Evolutionary conservation across 1,140 invertebrate species (phyloP).

Genomic region (Agraylea sexmaculata): DNA sequence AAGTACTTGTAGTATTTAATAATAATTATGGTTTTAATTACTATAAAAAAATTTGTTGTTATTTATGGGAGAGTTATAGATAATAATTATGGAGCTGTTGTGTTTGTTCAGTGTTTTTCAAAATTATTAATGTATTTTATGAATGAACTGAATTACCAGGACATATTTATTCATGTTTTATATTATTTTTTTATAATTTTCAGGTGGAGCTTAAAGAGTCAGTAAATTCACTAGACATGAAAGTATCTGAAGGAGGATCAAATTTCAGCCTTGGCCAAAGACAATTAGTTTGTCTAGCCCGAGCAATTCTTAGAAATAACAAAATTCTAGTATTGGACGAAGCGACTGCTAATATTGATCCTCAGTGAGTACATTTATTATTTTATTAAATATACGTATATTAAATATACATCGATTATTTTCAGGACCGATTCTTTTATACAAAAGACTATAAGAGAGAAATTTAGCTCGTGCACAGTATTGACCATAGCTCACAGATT

Average conservation of each 20-base stretch:
- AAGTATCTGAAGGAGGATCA: conserved; percentile 47
- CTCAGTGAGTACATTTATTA: conserved; percentile 23
- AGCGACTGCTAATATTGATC: conserved; percentile 62
- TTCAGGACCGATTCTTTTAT: conserved; percentile 41
- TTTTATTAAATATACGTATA: conserved; percentile 45
- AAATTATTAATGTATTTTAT: too few species aligned
- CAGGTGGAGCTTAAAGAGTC: conserved; percentile 38
- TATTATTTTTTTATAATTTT: conserved; percentile 30
- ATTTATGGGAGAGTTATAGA: too few species aligned
- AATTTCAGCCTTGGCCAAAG: conserved; percentile 62
- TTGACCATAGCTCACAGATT: conserved; percentile 63
- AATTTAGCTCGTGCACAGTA: conserved; percentile 50
- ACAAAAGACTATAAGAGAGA: conserved; percentile 42
- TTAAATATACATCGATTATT: conserved; percentile 48
- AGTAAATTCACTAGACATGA: conserved; percentile 42
- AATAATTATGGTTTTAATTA: too few species aligned
- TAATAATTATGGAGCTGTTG: too few species aligned
- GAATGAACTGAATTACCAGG: too few species aligned
- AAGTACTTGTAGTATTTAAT: too few species aligned
- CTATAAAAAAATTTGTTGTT: too few species aligned
- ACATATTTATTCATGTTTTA: too few species aligned
- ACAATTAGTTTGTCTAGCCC: conserved; percentile 62
- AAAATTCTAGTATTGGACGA: conserved; percentile 59
- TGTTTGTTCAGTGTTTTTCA: too few species aligned
- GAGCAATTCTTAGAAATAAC: conserved; percentile 56